These are phyloP conservation scores for Melanostoma scalare DNA, from an alignment of 2,888 invertebrate species.

Conservation along the genomic window DNA sequence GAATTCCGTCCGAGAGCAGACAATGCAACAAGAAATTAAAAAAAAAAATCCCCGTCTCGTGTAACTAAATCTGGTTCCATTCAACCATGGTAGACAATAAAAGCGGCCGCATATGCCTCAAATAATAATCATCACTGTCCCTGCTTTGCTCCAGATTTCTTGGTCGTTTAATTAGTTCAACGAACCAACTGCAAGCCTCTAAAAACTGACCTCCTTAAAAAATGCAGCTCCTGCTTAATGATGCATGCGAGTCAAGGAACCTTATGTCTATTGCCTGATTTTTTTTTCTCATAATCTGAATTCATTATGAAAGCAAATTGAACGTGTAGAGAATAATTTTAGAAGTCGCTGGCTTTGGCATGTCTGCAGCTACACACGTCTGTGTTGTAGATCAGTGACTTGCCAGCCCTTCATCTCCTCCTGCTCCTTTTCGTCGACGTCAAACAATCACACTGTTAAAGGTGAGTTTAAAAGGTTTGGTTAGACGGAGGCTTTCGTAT, in stretches of 20 bases:
- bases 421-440: background rate
- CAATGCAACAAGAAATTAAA: background rate
- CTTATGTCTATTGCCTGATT: background rate
- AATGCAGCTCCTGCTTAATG: no score
- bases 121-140: background rate
- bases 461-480: background rate
- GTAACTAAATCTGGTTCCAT: constrained; percentile 2
- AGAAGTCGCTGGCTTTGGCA: background rate
- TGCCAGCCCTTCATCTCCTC: background rate
- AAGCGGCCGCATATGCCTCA: background rate
- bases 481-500: background rate
- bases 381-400: no score
- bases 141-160: background rate
- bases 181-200: background rate
- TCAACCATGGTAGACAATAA: background rate
- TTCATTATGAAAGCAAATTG: background rate
- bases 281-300: background rate
- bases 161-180: background rate
- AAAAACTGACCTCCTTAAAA: background rate
- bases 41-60: background rate
- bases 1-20: background rate
- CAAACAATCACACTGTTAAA: background rate
- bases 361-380: no score
- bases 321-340: background rate
- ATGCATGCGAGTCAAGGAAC: background rate